These are phyloP conservation scores for Novumbra hubbsi DNA, from an alignment of 2,797 vertebrate genomes.

Conservation along the genomic window DNA sequence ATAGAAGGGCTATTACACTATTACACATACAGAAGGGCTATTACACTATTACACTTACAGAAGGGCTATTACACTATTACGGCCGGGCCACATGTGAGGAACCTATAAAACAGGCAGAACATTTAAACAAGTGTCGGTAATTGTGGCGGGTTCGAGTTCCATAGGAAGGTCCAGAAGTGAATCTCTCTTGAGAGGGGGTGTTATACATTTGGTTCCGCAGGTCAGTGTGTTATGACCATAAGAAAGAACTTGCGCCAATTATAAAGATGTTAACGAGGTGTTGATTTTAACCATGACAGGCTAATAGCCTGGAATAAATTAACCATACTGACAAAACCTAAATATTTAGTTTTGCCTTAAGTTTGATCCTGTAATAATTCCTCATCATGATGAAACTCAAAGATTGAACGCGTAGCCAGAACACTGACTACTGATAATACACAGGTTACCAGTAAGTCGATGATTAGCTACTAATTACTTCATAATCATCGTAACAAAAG, in stretches of 20 bases:
- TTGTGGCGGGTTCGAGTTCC: background rate
- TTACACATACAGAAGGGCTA: no score
- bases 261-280: background rate
- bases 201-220: background rate
- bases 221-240: background rate
- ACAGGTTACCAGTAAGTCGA: background rate
- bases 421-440: background rate
- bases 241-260: background rate
- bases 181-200: background rate
- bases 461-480: background rate
- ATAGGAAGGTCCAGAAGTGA: background rate
- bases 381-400: background rate
- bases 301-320: background rate
- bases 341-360: background rate
- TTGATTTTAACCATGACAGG: background rate
- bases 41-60: background rate
- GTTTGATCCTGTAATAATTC: background rate
- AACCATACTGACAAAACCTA: background rate
- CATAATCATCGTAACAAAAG: background rate
- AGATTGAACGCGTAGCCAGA: background rate
- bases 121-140: conserved; percentile 22
- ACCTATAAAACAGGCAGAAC: background rate
- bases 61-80: background rate
- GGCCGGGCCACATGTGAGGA: conserved; percentile 33
- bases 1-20: background rate